Evolutionary conservation across 2,888 invertebrate species (phyloP), one percentile per base, ranked within the genome.

Genomic region (Drosophila lutescens): DNA sequence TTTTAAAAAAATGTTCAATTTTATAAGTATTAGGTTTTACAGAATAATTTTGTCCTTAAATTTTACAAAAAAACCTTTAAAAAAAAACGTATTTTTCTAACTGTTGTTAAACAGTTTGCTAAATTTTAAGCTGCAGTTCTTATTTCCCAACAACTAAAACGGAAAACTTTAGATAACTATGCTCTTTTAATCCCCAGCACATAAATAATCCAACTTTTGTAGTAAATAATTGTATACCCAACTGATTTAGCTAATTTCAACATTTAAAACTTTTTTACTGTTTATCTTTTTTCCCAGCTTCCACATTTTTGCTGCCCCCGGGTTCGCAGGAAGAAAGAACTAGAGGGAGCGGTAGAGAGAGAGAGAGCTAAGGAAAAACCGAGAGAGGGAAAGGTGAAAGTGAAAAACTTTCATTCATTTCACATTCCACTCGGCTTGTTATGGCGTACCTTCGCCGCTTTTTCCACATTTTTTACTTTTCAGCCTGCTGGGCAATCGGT

Each of bases 401-500:
- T 36, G n/a, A 72, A 78, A 69, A 78, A 79, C 58, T 82, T 79
- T 47, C 60, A 40, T 58, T 70, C 65, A 65, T 71, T 53, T 59
- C 43, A 49, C 62, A 44, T 62, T 43, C 51, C 36, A 32, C 60
- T 23, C 32, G 17, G 41, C 30, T 30, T 49, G 47, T 49, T 32
- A 32, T 34, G 12, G 32, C 32, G 17, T 10, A 49, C 49, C 49
- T 41, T 30, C 32, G 13, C 20, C 32, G 20, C 15, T 7, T 47
- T 73, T 36, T 51, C 20, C 12, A 20, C 40, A 58, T 26, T 70
- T 69, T 56, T 12, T 38, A 54, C 54, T 51, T 72, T 62, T 49
- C 55, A 73, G 56, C 67, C 78, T 73, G 78, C 69, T 69, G 75
- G 83, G 78, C 83, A 79, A 74, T 47, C 66, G 63, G 56, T 56